These are phyloP conservation scores for Zeugodacus cucurbitae DNA, from an alignment of 1,140 invertebrate genomes.

Conservation along the genomic window DNA sequence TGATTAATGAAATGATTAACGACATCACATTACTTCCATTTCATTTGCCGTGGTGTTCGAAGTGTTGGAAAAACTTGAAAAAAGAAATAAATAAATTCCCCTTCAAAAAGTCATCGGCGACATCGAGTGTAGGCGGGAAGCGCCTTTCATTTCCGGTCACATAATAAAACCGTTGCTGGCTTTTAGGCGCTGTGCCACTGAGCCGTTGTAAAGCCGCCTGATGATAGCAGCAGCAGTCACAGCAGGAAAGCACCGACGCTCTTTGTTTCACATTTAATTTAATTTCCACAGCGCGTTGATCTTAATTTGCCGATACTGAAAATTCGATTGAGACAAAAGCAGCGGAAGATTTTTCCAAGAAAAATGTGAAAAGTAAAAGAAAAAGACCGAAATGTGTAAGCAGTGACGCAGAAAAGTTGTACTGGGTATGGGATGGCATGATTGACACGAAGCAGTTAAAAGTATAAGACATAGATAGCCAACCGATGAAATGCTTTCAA, in stretches of 20 bases:
- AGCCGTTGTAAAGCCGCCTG: background rate
- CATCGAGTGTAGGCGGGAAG: too few relatives aligned
- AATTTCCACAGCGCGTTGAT: conserved; percentile 14
- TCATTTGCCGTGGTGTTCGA: background rate
- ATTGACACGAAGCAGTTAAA: too few relatives aligned
- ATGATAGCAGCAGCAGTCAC: too few relatives aligned
- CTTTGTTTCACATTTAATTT: conserved; percentile 14
- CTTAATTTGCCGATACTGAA: too few relatives aligned
- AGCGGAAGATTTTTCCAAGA: too few relatives aligned
- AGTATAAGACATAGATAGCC: too few relatives aligned
- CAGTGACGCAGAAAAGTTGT: background rate
- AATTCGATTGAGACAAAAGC: too few relatives aligned
- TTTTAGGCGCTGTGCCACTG: background rate
- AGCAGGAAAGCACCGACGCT: background rate
- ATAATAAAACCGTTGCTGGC: background rate
- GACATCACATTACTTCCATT: background rate
- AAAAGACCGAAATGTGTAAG: background rate
- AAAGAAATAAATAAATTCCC: background rate
- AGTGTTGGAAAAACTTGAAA: background rate
- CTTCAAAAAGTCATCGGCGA: too few relatives aligned
- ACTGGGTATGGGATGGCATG: background rate
- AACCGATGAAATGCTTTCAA: too few relatives aligned
- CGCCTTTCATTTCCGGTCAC: too few relatives aligned
- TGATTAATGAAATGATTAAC: too few relatives aligned
- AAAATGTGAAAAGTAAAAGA: too few relatives aligned